Evolutionary conservation across 2,797 vertebrate species (phyloP), one percentile per base, ranked within the genome.

Genomic region (Diplodus sargus): DNA sequence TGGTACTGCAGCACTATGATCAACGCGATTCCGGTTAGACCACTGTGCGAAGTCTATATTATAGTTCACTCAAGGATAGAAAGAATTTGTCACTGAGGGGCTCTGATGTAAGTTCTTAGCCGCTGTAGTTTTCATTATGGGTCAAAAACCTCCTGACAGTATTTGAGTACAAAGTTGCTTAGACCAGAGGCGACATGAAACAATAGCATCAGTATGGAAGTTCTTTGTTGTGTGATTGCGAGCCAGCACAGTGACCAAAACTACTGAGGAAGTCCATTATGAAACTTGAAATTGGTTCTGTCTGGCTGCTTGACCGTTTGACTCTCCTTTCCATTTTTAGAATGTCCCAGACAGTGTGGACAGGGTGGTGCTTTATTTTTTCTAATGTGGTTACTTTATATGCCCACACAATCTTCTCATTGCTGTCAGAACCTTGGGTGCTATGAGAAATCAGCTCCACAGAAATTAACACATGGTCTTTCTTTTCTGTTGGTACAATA

Each of bases 201-300:
- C 83, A 88, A 82, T 58, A 56, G 81, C 65, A 76, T 87, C 76
- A 58, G 73, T 60, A 72, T 72, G 76, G 78, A 61, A 74, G n/a
- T 6, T 81, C 70, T 89, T 81, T 87, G 58, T 85, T 82, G 82
- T 82, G 39, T 80, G 78, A 87, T 78, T 56, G 67, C 22, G 72
- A 77, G 75, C 28, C 45, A 81, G 73, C 28, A 76, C 81, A 75
- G 74, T 7, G 14, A 76, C 72, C 61, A 90, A 79, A 85, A 84
- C 62, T 81, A 60, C 66, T 74, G 69, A 72, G 72, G 73, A 80
- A 79, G 70, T 84, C 81, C 53, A 84, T 89, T 82, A 84, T 78
- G 84, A 67, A 87, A 88, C 71, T 82, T 68, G 70, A 90, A 89
- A 90, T 92, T 91, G 83, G 59, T 85, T 89, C 76, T 86, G 68